phyloP scores from a whole-genome alignment of 2,888 invertebrate genomes.

The Atrina japonica region DNA sequence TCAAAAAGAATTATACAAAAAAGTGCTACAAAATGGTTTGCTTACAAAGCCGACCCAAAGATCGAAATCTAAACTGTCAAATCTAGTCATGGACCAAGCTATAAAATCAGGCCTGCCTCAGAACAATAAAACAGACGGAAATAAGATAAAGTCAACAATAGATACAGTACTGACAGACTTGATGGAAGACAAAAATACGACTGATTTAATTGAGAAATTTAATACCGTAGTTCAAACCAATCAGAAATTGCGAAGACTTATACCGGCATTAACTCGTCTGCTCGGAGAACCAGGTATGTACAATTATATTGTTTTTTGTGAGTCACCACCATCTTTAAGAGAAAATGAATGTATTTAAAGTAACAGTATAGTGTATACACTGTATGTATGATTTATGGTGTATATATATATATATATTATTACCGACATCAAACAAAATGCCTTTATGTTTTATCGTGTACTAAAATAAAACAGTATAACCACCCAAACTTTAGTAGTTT shows the following conservation, averaged over 20 bases:
- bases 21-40: conserved; percentile 3
- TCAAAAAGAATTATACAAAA: conserved; percentile 6
- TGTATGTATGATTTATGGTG: too few relatives aligned
- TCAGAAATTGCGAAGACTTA: conserved; percentile 58
- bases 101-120: not conserved
- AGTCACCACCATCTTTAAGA: too few relatives aligned
- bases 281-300: conserved; percentile 70
- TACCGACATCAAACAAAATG: too few relatives aligned
- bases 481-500: too few relatives aligned
- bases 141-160: too few relatives aligned
- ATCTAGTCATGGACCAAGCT: not conserved
- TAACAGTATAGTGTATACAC: too few relatives aligned
- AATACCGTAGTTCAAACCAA: conserved; percentile 61
- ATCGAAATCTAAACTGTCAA: not conserved
- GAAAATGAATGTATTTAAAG: too few relatives aligned
- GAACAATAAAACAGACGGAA: not conserved
- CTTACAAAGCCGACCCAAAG: not conserved
- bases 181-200: not conserved
- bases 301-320: too few relatives aligned
- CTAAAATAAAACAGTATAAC: too few relatives aligned
- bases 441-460: too few relatives aligned
- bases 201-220: conserved; percentile 41
- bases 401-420: too few relatives aligned
- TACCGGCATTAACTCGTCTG: conserved; percentile 67
- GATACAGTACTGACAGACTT: not conserved